Percentiles rank a stretch among this genome's conserved stretches.
Conservation (phyloP, 2,888 invertebrate species). For the Buathra laborator region DNA sequence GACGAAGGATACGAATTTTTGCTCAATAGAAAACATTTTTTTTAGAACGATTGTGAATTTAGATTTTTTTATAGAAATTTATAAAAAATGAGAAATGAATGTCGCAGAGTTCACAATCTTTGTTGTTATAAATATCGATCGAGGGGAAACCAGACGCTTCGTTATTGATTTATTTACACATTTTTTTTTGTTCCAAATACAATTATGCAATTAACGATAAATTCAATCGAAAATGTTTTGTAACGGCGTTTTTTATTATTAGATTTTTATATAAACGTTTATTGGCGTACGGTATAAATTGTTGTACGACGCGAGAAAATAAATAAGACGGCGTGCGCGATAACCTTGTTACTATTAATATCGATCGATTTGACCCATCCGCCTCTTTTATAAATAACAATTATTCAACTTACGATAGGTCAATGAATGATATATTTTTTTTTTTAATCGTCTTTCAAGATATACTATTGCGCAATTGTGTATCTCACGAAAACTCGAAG, state of each 20-base stretch:
- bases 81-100: too few relatives aligned
- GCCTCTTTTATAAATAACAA: neutral
- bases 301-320: neutral
- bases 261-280: neutral
- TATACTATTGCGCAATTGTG: neutral
- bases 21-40: neutral
- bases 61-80: too few relatives aligned
- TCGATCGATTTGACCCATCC: neutral
- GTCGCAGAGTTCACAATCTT: neutral
- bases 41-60: too few relatives aligned
- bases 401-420: constrained; percentile 3
- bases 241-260: neutral
- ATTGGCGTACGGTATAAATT: neutral
- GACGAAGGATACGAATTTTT: neutral
- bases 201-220: neutral
- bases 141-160: neutral
- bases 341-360: constrained; percentile 1
- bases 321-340: neutral
- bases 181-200: neutral
- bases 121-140: neutral
- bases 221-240: neutral
- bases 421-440: neutral
- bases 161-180: too few relatives aligned
- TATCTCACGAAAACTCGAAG: too few relatives aligned
- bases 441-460: neutral